Evolutionary conservation across 2,113 vertebrate species (phyloP).

Genomic region (Heterocephalus glaber): DNA sequence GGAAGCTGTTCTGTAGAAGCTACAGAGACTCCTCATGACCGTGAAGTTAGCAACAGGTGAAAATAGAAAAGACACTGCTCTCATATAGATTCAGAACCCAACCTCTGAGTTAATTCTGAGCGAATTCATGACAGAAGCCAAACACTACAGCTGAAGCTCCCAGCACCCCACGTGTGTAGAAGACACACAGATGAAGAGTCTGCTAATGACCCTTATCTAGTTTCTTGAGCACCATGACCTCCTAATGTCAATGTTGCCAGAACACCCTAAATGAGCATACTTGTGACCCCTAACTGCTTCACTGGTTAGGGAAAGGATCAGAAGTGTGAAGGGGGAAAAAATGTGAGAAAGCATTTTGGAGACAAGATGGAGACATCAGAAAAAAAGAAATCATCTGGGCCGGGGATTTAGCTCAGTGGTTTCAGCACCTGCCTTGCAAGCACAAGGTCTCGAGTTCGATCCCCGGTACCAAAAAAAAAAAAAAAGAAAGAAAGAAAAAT

Average conservation of each 20-base stretch:
- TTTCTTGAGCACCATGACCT: not conserved
- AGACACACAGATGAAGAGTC: not conserved
- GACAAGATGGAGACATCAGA: not conserved
- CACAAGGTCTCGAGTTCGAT: no score
- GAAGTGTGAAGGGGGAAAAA: not conserved
- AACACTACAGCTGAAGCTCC: not conserved
- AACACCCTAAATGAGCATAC: not conserved
- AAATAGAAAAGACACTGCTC: not conserved
- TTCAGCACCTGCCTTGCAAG: no score
- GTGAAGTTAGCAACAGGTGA: conserved; percentile 21
- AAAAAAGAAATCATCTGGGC: not conserved
- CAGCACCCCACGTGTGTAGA: not conserved
- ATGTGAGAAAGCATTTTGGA: not conserved
- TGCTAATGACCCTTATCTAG: not conserved
- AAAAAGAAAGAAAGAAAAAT: no score
- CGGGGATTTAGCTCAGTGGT: no score
- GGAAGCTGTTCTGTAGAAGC: not conserved
- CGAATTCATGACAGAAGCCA: not conserved
- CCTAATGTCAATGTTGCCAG: not conserved
- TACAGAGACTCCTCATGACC: not conserved
- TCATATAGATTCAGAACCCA: not conserved
- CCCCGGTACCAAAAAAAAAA: no score
- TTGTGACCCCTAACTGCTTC: not conserved
- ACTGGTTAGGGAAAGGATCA: not conserved
- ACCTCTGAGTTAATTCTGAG: not conserved